Percentiles rank a stretch among this genome's conserved stretches.
Evolutionary conservation across 1,140 invertebrate species (phyloP).

Genomic region (Scaptomyza pallida): DNA sequence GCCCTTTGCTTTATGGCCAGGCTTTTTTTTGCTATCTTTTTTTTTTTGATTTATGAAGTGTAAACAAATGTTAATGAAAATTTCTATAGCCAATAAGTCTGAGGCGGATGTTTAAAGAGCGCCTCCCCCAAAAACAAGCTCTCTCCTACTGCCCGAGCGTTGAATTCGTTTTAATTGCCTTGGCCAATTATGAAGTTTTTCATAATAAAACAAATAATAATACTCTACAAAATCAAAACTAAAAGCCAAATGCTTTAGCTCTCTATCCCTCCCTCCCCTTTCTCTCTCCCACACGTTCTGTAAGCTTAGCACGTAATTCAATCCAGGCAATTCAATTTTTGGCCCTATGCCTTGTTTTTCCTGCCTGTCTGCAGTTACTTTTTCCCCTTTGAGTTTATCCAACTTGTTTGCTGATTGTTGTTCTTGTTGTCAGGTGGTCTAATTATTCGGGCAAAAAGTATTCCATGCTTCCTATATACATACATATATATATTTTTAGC

Average conservation of each 20-base stretch:
- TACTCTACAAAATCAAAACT: conserved; percentile 35
- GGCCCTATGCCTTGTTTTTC: conserved; percentile 12
- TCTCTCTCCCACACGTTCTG: neutral
- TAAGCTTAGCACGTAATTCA: conserved; percentile 67
- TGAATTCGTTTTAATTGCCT: conserved; percentile 63
- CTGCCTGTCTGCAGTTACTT: conserved; percentile 10
- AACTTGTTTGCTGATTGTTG: conserved; percentile 19
- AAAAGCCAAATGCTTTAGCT: conserved; percentile 31
- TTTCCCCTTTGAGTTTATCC: conserved; percentile 23
- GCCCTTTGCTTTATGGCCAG: conserved; percentile 1
- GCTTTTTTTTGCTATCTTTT: no score
- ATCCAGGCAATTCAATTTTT: conserved; percentile 61
- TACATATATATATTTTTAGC: no score
- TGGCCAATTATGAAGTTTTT: conserved; percentile 69
- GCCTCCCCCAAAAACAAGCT: neutral
- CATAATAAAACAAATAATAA: conserved; percentile 7
- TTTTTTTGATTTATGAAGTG: conserved; percentile 60
- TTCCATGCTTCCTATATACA: conserved; percentile 60
- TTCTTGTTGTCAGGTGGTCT: conserved; percentile 37
- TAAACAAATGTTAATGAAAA: conserved; percentile 55
- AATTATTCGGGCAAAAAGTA: conserved; percentile 67
- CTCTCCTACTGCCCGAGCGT: neutral
- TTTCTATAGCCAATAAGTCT: conserved; percentile 17
- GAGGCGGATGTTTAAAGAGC: conserved; percentile 15
- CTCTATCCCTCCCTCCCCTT: neutral